phyloP scores from a whole-genome alignment of 92 coral and sea anemone genomes.

The Actinernus sp. region DNA sequence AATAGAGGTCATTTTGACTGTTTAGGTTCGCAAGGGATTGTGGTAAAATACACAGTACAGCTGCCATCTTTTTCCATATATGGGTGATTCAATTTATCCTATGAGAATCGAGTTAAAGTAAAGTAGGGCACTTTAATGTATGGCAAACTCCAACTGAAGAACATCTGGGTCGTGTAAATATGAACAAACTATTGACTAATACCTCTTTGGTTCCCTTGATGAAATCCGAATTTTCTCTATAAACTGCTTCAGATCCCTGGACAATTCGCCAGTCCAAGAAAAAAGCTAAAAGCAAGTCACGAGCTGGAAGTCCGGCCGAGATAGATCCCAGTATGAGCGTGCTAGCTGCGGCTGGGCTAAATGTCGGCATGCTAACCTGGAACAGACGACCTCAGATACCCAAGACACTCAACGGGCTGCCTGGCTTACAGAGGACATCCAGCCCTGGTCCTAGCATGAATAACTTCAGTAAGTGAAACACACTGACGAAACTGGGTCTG shows the following conservation, averaged over 20 bases:
- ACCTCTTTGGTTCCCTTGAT: too few species aligned
- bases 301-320: slow-evolving; percentile 40
- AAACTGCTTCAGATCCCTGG: slow-evolving; percentile 90
- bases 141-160: too few species aligned
- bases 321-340: slow-evolving; percentile 77
- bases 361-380: slow-evolving; percentile 75
- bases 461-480: not conserved
- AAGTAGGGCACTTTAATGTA: too few species aligned
- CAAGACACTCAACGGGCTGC: slow-evolving; percentile 30
- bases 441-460: slow-evolving; percentile 15
- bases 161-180: too few species aligned
- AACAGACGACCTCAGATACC: slow-evolving; percentile 28
- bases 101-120: too few species aligned
- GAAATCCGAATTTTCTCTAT: too few species aligned
- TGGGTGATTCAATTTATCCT: too few species aligned
- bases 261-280: slow-evolving; percentile 85
- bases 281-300: slow-evolving; percentile 64
- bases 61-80: too few species aligned
- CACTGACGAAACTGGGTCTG: not conserved
- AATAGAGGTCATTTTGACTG: too few species aligned
- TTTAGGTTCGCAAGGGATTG: too few species aligned
- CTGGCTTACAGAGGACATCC: not conserved
- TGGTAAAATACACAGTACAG: too few species aligned
- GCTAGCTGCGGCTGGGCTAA: slow-evolving; percentile 95
- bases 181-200: too few species aligned